phyloP scores from a whole-genome alignment of 2,113 vertebrate genomes.

The Zosterops lateralis region DNA sequence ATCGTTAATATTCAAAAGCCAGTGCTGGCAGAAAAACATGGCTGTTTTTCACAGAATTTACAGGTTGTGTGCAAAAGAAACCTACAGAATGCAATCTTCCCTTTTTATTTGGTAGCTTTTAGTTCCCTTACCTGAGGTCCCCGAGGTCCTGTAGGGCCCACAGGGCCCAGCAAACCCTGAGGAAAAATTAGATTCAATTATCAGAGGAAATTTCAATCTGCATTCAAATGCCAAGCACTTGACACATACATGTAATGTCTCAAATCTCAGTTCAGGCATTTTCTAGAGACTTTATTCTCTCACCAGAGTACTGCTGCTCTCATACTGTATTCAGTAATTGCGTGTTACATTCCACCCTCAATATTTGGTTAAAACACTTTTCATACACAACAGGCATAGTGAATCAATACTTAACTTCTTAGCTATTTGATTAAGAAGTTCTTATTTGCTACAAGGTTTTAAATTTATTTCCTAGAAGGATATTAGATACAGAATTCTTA shows the following conservation, averaged over 20 bases:
- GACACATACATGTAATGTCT: background rate
- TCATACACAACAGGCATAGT: background rate
- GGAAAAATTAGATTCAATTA: background rate
- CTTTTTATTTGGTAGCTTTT: background rate
- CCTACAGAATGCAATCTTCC: background rate
- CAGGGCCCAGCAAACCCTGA: slow-evolving; percentile 52
- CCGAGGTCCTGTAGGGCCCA: slow-evolving; percentile 74
- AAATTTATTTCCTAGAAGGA: background rate
- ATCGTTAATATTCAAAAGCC: background rate
- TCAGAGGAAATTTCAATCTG: background rate
- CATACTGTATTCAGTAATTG: background rate
- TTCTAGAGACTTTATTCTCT: background rate
- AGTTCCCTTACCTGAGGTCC: slow-evolving; percentile 77
- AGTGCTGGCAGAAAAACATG: background rate
- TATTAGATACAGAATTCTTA: background rate
- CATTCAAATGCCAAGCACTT: background rate
- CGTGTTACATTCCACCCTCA: background rate
- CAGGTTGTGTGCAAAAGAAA: background rate
- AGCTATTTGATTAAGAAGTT: background rate
- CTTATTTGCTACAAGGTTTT: background rate
- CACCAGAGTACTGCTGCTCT: background rate
- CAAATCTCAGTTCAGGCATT: background rate
- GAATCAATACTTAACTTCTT: background rate
- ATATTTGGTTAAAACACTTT: background rate
- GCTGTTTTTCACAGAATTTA: background rate